These are phyloP conservation scores for Heteromormyrus szaboi DNA, from an alignment of 2,797 vertebrate species.

Conservation along the genomic window DNA sequence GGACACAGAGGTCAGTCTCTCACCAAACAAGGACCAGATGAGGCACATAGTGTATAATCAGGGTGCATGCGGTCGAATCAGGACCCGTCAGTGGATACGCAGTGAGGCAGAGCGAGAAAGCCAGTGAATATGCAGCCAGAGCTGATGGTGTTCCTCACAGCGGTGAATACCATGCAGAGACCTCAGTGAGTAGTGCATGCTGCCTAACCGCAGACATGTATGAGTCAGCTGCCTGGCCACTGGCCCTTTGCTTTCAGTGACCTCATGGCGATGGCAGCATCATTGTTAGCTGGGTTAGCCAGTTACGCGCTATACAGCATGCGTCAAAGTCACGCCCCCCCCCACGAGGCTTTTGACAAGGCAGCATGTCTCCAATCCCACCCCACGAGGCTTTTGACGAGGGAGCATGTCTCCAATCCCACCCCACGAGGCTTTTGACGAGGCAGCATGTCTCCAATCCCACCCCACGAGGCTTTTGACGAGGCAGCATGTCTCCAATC, in stretches of 20 bases:
- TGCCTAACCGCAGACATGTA: background rate
- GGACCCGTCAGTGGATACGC: background rate
- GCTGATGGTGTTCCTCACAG: background rate
- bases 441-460: background rate
- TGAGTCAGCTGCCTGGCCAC: background rate
- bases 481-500: background rate
- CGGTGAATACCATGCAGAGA: background rate
- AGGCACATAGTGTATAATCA: background rate
- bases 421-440: background rate
- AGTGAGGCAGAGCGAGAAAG: background rate
- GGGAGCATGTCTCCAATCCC: background rate
- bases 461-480: background rate
- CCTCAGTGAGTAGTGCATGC: background rate
- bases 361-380: background rate
- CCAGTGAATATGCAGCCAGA: background rate
- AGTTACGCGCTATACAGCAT: background rate
- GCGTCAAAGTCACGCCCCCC: background rate
- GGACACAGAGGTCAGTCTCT: background rate
- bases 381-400: background rate
- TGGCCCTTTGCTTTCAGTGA: background rate
- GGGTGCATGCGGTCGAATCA: background rate
- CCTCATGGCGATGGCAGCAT: background rate
- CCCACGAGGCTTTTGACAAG: background rate
- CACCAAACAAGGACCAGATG: background rate
- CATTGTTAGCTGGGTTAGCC: background rate